Evolutionary conservation across 1,140 invertebrate genomes (phyloP), one percentile per base, ranked within the genome.

Genomic region (Branchinecta lynchi): DNA sequence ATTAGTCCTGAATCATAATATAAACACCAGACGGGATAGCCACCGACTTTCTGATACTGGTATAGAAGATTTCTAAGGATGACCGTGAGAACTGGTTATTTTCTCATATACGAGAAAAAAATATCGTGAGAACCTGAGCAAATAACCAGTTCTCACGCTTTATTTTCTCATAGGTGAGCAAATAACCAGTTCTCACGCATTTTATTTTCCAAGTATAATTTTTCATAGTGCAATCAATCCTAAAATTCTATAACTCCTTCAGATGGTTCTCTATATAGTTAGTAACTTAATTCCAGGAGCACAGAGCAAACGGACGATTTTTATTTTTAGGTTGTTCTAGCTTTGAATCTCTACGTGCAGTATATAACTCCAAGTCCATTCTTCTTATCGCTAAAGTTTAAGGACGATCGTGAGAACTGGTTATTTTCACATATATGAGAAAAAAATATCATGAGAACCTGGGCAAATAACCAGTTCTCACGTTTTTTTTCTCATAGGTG

Each of bases 301-400:
- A 32, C 2, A 60, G 17, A 20, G 12, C 51, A 60, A 60, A 60
- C 12, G 2, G 51, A 60, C 12, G 51, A 60, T 15, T 15, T 15
- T 15, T 3, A 60, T 60, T 60, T 60, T 60, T 60, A 20, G 12
- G 1, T 20, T 80, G 78, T 78, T n/a, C 15, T 45, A 8, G 44
- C n/a, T 3, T 60, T 60, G 12, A 60, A 60, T 60, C 1, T 60
- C 51, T 60, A 60, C 12, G 51, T 60, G 51, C 12, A 60, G 12
- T 60, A 60, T 20, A 60, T 1, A 60, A 60, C 3, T 60, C 12
- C 17, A 60, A 60, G 51, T 60, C 51, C 51, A 15, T 60, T 60
- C 51, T 60, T 6, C 17, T 15, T 20, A 60, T 60, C 51, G 17
- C 17, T 15, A 60, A 15, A 60, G 17, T 15, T 60, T 60, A 12